Conservation (phyloP, 2,113 vertebrate species). For the Chaetops frenatus region DNA sequence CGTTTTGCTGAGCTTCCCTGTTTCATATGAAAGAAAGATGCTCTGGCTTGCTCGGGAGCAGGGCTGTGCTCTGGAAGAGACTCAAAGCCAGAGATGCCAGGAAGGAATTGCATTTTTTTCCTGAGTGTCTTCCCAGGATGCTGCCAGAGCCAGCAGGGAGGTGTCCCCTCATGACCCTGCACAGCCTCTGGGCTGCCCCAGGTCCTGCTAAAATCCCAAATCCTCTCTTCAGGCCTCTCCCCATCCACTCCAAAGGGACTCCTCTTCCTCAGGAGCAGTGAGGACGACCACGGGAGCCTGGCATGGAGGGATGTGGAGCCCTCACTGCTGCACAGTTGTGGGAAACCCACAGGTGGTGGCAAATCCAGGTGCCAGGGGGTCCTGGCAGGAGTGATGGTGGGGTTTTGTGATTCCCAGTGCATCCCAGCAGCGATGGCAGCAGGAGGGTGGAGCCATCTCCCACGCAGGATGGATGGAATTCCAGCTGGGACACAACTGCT, state of each 20-base stretch:
- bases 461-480: neutral
- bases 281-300: accelerated
- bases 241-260: neutral
- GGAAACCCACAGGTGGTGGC: neutral
- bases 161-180: neutral
- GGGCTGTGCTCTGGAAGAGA: neutral
- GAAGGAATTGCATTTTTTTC: neutral
- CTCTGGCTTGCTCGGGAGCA: neutral
- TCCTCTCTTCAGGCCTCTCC: neutral
- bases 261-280: accelerated
- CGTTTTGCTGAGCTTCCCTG: constrained; percentile 1
- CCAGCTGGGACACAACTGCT: neutral
- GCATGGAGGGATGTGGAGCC: neutral
- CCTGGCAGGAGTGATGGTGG: neutral
- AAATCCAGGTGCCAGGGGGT: neutral
- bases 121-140: neutral
- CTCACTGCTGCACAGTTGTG: accelerated
- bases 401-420: neutral
- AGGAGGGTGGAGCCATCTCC: neutral
- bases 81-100: neutral
- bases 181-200: neutral
- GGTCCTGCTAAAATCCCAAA: neutral
- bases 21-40: neutral
- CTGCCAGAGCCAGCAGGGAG: neutral
- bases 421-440: accelerated